phyloP scores from a whole-genome alignment of 2,888 invertebrate species.

The Erebia aethiops region DNA sequence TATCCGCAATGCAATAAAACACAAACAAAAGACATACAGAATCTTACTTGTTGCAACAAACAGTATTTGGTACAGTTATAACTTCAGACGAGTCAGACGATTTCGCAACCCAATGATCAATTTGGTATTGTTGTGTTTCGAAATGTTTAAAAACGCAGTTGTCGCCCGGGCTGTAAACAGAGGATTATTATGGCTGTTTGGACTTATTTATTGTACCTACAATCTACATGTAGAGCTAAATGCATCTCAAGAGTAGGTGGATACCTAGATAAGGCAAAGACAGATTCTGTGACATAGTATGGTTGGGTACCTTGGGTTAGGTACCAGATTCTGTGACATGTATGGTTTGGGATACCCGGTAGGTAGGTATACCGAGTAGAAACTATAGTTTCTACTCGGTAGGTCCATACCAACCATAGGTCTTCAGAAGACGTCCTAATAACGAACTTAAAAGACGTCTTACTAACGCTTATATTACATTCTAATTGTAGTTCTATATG shows the following conservation, averaged over 20 bases:
- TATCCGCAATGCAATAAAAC: not conserved
- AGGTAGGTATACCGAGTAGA: too few species aligned
- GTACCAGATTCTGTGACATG: not conserved
- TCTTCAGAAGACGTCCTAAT: too few species aligned
- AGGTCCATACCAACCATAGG: too few species aligned
- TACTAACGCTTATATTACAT: too few species aligned
- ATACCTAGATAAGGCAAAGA: not conserved
- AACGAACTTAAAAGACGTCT: too few species aligned
- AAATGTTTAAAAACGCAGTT: constrained; percentile 26
- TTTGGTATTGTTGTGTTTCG: constrained; percentile 28
- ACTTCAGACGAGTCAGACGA: constrained; percentile 22
- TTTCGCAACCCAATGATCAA: constrained; percentile 31
- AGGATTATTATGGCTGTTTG: constrained; percentile 24
- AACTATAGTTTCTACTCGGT: too few species aligned
- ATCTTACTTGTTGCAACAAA: constrained; percentile 12
- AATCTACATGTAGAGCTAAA: not conserved
- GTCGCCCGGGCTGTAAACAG: constrained; percentile 18
- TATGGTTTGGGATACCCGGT: too few species aligned
- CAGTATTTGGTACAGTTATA: constrained; percentile 25
- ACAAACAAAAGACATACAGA: not conserved
- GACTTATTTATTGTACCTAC: constrained; percentile 14
- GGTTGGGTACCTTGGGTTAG: too few species aligned
- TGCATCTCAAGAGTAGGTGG: not conserved
- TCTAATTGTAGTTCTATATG: too few species aligned
- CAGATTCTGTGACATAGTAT: not conserved